Conservation (phyloP, 2,113 vertebrate genomes). For the Siniperca knerii region DNA sequence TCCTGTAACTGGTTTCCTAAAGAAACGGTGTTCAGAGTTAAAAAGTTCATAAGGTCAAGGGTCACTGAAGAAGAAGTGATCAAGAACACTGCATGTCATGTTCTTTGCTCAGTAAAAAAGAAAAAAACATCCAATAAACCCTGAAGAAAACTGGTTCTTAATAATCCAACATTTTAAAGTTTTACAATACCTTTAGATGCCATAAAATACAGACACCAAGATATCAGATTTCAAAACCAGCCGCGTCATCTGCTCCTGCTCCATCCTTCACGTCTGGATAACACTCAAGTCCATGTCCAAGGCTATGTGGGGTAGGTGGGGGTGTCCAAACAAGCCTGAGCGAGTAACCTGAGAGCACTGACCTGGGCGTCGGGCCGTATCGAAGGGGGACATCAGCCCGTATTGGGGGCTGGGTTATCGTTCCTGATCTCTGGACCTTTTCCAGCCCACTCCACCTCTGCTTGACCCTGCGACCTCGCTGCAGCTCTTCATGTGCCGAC, state of each 20-base stretch:
- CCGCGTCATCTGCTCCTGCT: neutral
- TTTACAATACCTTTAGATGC: neutral
- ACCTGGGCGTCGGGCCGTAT: conserved; percentile 47
- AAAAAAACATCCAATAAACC: conserved; percentile 5
- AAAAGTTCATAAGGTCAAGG: conserved; percentile 12
- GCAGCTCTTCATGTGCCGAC: conserved; percentile 33
- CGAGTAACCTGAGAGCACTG: conserved; percentile 72
- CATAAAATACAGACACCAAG: neutral
- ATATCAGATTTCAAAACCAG: conserved; percentile 1
- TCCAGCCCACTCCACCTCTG: conserved; percentile 54
- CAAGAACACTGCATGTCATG: neutral
- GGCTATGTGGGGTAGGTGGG: conserved; percentile 1
- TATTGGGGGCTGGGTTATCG: conserved; percentile 50
- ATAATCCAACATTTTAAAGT: neutral
- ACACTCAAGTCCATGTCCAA: conserved; percentile 78
- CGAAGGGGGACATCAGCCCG: conserved; percentile 6
- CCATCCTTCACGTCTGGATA: conserved; percentile 13
- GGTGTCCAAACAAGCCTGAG: conserved; percentile 28
- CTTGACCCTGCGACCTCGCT: conserved; percentile 59
- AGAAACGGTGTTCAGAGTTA: neutral
- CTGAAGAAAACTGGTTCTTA: neutral
- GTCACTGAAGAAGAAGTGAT: neutral
- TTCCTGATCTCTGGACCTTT: conserved; percentile 65
- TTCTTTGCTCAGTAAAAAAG: neutral
- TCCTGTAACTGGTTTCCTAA: neutral